phyloP scores from a whole-genome alignment of 2,113 vertebrate species.

The Salvelinus sp. region DNA sequence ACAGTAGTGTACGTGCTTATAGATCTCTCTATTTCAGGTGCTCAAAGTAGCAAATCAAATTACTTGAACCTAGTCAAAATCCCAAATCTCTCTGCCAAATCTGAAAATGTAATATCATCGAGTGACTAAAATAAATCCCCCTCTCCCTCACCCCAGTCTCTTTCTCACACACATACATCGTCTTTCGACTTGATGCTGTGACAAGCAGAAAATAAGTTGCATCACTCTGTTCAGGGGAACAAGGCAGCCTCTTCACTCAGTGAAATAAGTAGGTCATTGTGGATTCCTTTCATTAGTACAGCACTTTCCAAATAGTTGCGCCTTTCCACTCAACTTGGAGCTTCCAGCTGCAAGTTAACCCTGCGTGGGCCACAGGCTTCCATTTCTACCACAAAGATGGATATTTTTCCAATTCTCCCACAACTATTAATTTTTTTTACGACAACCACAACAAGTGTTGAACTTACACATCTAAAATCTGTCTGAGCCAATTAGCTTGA shows the following conservation, averaged over 20 bases:
- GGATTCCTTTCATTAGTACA: slow-evolving; percentile 75
- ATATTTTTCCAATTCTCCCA: background rate
- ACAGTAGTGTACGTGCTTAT: no score
- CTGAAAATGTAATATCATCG: background rate
- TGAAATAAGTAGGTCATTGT: slow-evolving; percentile 70
- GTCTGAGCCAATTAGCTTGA: no score
- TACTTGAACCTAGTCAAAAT: no score
- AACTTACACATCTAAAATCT: no score
- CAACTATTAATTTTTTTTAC: no score
- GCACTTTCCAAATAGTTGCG: slow-evolving; percentile 66
- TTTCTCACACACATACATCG: background rate
- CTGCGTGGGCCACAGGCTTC: slow-evolving; percentile 5
- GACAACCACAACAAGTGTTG: no score
- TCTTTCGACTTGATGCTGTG: background rate
- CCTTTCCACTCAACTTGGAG: slow-evolving; percentile 32
- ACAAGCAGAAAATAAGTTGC: slow-evolving; percentile 22
- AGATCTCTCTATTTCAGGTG: no score
- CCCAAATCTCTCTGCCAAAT: no score
- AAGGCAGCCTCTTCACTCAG: slow-evolving; percentile 65
- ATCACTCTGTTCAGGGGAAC: slow-evolving; percentile 59
- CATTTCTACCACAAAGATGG: background rate
- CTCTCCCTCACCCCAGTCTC: background rate
- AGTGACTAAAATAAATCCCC: background rate
- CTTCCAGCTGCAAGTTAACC: slow-evolving; percentile 68
- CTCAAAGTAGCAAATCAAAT: no score